Base-by-base conservation (phyloP, 53 echinoderm and acorn worm species). In the Pentamera pediparva region DNA sequence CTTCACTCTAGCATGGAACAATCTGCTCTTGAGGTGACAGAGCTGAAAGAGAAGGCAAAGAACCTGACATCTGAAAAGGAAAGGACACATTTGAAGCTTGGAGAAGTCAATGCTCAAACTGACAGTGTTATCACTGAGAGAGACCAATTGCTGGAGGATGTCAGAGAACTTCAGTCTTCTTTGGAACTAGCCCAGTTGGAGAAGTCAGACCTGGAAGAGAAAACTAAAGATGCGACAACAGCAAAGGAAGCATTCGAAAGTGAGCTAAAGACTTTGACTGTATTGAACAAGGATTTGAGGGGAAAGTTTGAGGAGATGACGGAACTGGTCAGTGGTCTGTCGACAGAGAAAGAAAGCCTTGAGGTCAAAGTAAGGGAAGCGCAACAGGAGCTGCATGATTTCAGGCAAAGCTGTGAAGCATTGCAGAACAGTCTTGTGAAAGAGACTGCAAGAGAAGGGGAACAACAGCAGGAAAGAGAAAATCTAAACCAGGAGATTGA, bases 261-360 rank as follows among this genome's bases (percentile, higher is more conserved):
- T 2, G 67, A 67, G 13, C 39, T 67, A 13, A 29, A 41, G 28
- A 67, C 10, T 26, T 47, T 67, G 45, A 67, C 67, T 12, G 67
- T 17, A 3, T 30, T 67, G 10, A 67, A 32, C 41, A 41, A 67
- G 45, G 41, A 41, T 24, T 18, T 67, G 3, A 67, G 67, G 41
- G 35, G 36, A 34, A 85, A 75, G 22, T 7, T 75, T 17, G 79
- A 74, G 40, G 74, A 85, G 13, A 39, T 61, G 53, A 79, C 78
- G 79, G 38, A 50, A 36, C 39, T 61, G 15, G 54, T 81, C 27
- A 59, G 81, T 17, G 48, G 39, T 27, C 22, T 80, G 59, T 63
- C 71, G 30, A 35, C 77, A 28, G 82, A 92, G 49, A 80, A 73
- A 28, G 40, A 36, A 33, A 69, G 39, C 9, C 26, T 92, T 67